Conservation (phyloP, 2,888 invertebrate species). For the Tetranychus truncatus region DNA sequence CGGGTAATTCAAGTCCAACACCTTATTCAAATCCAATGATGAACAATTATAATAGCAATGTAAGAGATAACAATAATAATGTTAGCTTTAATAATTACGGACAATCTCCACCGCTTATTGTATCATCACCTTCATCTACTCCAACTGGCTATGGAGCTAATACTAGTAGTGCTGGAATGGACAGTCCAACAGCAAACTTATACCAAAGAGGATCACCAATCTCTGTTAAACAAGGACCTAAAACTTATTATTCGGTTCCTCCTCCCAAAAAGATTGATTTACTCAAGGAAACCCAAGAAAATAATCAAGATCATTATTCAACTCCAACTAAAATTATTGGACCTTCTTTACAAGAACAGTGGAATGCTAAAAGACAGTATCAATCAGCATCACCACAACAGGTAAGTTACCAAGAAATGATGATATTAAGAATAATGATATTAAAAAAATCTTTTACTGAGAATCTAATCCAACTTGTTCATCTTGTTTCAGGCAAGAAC, state of each 20-base stretch:
- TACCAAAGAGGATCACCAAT: neutral
- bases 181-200: neutral
- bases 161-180: neutral
- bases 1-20: neutral
- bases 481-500: neutral
- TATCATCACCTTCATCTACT: neutral
- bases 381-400: constrained; percentile 7
- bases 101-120: neutral
- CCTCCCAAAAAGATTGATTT: constrained; percentile 12
- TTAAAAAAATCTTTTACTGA: neutral
- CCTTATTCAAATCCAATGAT: neutral
- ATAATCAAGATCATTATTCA: neutral
- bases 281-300: constrained; percentile 1
- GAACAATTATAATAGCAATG: neutral
- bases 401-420: neutral
- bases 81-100: neutral
- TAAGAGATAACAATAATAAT: neutral
- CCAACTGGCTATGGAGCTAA: neutral
- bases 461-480: neutral
- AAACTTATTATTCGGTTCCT: neutral
- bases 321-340: neutral
- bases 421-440: neutral
- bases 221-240: neutral
- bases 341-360: constrained; percentile 6
- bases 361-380: neutral